Conservation (phyloP, 2,888 invertebrate genomes). For the Cinara cedri region DNA sequence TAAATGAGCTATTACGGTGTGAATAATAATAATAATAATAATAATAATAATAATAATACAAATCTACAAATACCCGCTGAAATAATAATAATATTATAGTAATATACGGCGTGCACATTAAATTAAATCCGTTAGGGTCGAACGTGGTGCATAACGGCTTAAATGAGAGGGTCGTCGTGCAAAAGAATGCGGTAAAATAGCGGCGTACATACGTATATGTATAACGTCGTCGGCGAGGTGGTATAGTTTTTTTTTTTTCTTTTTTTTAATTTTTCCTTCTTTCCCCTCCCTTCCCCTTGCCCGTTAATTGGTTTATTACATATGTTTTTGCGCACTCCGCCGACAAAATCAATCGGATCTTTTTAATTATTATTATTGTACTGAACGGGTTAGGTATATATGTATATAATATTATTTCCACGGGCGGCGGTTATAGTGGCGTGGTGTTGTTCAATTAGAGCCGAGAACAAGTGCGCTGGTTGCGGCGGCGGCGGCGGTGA, state of each 20-base stretch:
- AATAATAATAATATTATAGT: slow-evolving; percentile 17
- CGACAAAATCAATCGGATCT: slow-evolving; percentile 30
- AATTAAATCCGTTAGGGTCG: slow-evolving; percentile 15
- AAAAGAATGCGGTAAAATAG: slow-evolving; percentile 21
- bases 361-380: slow-evolving; percentile 2
- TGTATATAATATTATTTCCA: background rate
- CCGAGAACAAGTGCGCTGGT: slow-evolving; percentile 6
- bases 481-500: too few species aligned
- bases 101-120: background rate
- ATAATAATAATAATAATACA: slow-evolving; percentile 1
- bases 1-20: slow-evolving; percentile 4
- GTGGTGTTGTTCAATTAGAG: slow-evolving; percentile 34
- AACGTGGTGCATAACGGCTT: slow-evolving; percentile 8
- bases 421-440: background rate
- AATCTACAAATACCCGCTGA: background rate
- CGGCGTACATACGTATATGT: too few species aligned
- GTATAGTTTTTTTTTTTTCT: background rate
- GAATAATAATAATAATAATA: slow-evolving; percentile 2
- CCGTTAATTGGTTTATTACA: slow-evolving; percentile 26
- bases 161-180: slow-evolving; percentile 25
- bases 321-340: background rate
- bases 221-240: background rate
- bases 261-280: slow-evolving; percentile 3
- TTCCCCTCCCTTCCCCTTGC: too few species aligned
- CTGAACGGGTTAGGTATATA: background rate